phyloP scores from a whole-genome alignment of 2,888 invertebrate species.

The Agapetus fuscipes region DNA sequence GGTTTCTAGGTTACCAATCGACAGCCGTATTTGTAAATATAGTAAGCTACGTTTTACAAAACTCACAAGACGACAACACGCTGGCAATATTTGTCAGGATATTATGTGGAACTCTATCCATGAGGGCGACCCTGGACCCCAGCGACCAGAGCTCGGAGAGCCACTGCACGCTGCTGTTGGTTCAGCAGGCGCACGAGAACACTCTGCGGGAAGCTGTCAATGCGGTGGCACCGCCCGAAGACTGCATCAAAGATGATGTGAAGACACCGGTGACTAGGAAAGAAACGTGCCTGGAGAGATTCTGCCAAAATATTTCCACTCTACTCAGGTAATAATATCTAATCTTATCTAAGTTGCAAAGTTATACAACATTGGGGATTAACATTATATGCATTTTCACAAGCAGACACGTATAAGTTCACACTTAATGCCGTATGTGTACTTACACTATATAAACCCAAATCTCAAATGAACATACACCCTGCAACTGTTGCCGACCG shows the following conservation, averaged over 20 bases:
- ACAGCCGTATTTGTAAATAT: conserved; percentile 53
- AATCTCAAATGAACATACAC: no score
- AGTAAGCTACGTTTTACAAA: conserved; percentile 49
- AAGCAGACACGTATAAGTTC: no score
- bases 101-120: conserved; percentile 47
- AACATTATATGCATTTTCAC: no score
- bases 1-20: conserved; percentile 48
- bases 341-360: no score
- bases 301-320: conserved; percentile 37
- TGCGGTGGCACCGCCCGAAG: conserved; percentile 30
- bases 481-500: no score
- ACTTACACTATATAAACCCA: no score
- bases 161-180: conserved; percentile 34
- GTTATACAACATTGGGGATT: no score
- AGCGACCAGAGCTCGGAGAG: conserved; percentile 33
- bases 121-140: conserved; percentile 36
- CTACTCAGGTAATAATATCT: conserved; percentile 37
- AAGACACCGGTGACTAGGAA: conserved; percentile 21
- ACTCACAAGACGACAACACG: conserved; percentile 47
- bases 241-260: conserved; percentile 27
- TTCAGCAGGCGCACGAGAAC: conserved; percentile 35
- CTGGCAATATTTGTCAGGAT: conserved; percentile 52
- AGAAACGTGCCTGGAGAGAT: conserved; percentile 30
- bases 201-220: conserved; percentile 36
- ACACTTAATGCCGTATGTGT: no score